Percentiles rank a stretch among this genome's conserved stretches.
Conservation (phyloP, 2,888 invertebrate genomes). For the Lepidochitona cinerea region DNA sequence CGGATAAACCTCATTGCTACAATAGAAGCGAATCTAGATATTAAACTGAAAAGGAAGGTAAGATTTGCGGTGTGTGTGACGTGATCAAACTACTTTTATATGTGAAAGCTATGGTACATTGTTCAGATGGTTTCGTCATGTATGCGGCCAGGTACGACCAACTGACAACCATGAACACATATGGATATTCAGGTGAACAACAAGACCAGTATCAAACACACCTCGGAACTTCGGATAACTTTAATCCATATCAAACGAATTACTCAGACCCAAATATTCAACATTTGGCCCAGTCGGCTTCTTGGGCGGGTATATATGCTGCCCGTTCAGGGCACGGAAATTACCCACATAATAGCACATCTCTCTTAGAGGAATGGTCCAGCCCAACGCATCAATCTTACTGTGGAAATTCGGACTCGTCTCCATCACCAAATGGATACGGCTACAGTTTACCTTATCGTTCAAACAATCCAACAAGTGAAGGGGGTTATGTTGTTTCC, state of each 20-base stretch:
- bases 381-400: background rate
- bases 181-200: background rate
- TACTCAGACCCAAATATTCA: background rate
- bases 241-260: background rate
- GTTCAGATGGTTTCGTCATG: background rate
- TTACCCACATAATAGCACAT: background rate
- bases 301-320: background rate
- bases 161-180: background rate
- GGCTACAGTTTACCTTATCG: background rate
- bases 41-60: background rate
- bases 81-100: no score
- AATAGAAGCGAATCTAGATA: background rate
- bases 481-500: background rate
- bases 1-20: no score
- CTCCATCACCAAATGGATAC: background rate
- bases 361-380: background rate
- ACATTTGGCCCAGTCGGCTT: background rate
- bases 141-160: background rate
- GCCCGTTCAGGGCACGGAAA: background rate
- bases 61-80: no score
- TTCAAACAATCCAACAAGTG: background rate
- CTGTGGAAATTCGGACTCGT: background rate
- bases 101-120: background rate
- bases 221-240: background rate
- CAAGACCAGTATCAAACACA: background rate